Conservation (phyloP, 2,113 vertebrate genomes). For the Austrofundulus limnaeus region DNA sequence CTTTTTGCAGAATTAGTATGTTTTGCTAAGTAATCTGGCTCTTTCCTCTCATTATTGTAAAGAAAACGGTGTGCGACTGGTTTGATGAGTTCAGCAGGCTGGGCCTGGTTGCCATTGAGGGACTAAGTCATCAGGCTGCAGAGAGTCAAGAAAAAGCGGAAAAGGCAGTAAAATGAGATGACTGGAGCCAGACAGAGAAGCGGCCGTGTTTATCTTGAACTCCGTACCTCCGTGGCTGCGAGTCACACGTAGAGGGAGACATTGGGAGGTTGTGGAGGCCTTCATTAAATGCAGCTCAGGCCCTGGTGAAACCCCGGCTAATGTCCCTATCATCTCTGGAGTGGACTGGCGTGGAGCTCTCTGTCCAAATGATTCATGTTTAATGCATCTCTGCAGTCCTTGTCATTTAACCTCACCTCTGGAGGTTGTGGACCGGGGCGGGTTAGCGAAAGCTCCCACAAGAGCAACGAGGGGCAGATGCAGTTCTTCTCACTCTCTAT, state of each 20-base stretch:
- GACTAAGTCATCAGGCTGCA: constrained; percentile 9
- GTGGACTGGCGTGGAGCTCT: constrained; percentile 59
- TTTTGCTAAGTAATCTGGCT: too few relatives aligned
- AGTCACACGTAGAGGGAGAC: constrained; percentile 59
- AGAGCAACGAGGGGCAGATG: constrained; percentile 47
- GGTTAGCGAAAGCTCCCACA: constrained; percentile 31
- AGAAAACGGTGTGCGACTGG: neutral
- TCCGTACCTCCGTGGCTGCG: constrained; percentile 48
- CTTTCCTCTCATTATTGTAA: too few relatives aligned
- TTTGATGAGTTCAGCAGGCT: neutral
- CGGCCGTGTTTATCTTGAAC: constrained; percentile 52
- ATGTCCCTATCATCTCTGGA: constrained; percentile 77
- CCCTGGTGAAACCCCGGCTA: constrained; percentile 70
- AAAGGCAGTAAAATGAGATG: constrained; percentile 22
- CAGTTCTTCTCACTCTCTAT: constrained; percentile 66
- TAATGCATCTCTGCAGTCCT: constrained; percentile 74
- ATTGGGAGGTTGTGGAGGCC: constrained; percentile 45
- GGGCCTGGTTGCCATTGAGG: neutral
- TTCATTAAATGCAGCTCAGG: constrained; percentile 77
- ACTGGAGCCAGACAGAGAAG: constrained; percentile 34
- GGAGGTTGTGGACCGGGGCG: constrained; percentile 52
- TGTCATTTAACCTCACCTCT: constrained; percentile 75
- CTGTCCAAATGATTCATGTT: constrained; percentile 74
- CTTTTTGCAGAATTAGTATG: too few relatives aligned
- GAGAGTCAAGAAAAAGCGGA: neutral